Percentiles rank a stretch among this genome's conserved stretches.
Evolutionary conservation across 2,797 vertebrate genomes (phyloP).

Genomic region (Pseudochirops cupreus): DNA sequence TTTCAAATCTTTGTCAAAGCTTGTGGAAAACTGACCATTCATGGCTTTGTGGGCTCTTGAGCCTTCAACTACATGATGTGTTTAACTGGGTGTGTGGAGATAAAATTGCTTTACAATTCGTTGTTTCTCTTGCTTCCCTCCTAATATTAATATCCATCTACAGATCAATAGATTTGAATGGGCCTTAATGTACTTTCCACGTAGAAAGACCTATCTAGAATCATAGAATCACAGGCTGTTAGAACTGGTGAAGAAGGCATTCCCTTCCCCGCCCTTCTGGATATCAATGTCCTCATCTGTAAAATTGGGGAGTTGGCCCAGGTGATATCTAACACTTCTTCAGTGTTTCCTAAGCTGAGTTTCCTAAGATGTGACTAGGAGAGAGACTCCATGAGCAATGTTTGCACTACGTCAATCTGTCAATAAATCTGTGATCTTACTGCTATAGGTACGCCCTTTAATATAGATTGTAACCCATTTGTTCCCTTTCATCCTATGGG

Average conservation of each 20-base stretch:
- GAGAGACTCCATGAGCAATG: neutral
- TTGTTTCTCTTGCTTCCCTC: neutral
- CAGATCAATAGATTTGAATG: neutral
- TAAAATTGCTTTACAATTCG: neutral
- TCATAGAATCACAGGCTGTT: neutral
- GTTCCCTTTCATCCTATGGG: neutral
- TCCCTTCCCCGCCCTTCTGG: neutral
- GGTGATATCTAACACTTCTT: neutral
- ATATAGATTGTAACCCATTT: neutral
- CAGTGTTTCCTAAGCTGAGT: neutral
- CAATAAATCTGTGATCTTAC: neutral
- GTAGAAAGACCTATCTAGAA: neutral
- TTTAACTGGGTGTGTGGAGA: neutral
- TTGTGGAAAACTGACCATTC: constrained; percentile 6
- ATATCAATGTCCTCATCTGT: neutral
- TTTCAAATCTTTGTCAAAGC: neutral
- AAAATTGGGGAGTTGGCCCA: neutral
- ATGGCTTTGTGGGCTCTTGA: neutral
- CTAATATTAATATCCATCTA: neutral
- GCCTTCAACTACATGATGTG: accelerated
- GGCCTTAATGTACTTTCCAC: neutral
- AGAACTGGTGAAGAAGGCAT: neutral
- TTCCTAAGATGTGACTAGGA: neutral
- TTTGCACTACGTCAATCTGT: neutral
- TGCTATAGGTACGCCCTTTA: neutral